Conservation (phyloP, 2,888 invertebrate genomes). For the Drosophila nr. perissopoda region DNA sequence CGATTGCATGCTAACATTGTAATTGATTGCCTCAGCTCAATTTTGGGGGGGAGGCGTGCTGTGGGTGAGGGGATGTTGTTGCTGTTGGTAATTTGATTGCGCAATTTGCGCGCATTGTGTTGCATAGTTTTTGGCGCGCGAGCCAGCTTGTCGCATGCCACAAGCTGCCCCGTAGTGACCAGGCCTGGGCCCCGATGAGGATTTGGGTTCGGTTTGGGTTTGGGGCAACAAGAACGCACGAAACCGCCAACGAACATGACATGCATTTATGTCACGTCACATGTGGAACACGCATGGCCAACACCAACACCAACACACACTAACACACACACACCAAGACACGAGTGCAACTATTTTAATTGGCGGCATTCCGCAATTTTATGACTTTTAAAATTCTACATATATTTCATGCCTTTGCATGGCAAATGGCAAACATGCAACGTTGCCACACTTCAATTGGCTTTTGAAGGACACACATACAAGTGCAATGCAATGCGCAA, state of each 20-base stretch:
- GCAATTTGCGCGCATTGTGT: constrained; percentile 83
- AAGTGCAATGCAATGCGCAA: constrained; percentile 23
- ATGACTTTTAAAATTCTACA: constrained; percentile 83
- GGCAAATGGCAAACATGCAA: constrained; percentile 60
- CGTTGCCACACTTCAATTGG: constrained; percentile 78
- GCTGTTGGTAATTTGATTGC: constrained; percentile 76
- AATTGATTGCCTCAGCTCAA: constrained; percentile 78
- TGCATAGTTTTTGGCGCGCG: constrained; percentile 82
- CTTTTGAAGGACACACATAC: constrained; percentile 67
- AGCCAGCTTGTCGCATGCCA: constrained; percentile 37
- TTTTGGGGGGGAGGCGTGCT: neutral
- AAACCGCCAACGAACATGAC: constrained; percentile 81
- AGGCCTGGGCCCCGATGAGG: neutral
- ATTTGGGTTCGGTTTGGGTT: neutral
- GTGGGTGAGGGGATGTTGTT: constrained; percentile 24
- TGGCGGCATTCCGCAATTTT: constrained; percentile 84
- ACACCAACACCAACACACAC: constrained; percentile 39
- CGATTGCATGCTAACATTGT: constrained; percentile 77
- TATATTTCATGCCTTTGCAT: constrained; percentile 71
- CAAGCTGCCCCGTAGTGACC: constrained; percentile 7
- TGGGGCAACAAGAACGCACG: constrained; percentile 55
- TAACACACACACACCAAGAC: constrained; percentile 10
- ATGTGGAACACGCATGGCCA: constrained; percentile 73
- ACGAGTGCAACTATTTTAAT: constrained; percentile 82
- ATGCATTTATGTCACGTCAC: constrained; percentile 84